Base-by-base conservation (phyloP, 2,113 vertebrate species). In the Nerophis ophidion region DNA sequence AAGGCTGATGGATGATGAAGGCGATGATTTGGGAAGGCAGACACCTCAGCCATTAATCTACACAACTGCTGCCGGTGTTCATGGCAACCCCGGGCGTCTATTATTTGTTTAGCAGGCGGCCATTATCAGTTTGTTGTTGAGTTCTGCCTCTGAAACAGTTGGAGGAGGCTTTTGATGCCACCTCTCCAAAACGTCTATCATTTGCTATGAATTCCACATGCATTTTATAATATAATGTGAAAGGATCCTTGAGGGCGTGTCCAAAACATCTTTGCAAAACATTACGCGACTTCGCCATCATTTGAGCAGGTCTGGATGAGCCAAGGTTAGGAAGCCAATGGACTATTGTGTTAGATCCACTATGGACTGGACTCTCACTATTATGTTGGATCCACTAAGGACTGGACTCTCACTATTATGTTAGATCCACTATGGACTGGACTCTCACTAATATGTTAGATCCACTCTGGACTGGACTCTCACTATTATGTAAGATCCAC, bases 31-130 rank as follows among this genome's bases (percentile, higher is more conserved):
- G 74, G 70, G 78, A 85, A 59, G 60, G 75, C 81, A 68, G 76
- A 75, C 79, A 74, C 73, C 69, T 77, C 74, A 15, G 26, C 69
- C 82, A 86, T 86, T 88, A 82, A 83, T 84, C 82, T 85, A 74
- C 72, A 68, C 61, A 76, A 55, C 72, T 40, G 55, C 5, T 72
- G 63, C 80, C 74, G 76, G 76, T 83, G 80, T 83, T 76, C 76
- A 81, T 82, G 77, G 81, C 77, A 84, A 71, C 80, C 66, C 48
- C 59, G 59, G 68, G 63, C 71, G 60, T 67, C 69, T 77, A 82
- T 86, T 82, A 79, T 65, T 85, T 80, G 77, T 76, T 75, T 73
- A 73, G 79, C 79, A 59, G 59, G 71, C 0, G 48, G 61, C 62
- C 66, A 82, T 86, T 83, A 85, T 83, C 77, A 66, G 74, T 65